Evolutionary conservation across 2,797 vertebrate species (phyloP).

Genomic region (Cephalopachus bancanus): DNA sequence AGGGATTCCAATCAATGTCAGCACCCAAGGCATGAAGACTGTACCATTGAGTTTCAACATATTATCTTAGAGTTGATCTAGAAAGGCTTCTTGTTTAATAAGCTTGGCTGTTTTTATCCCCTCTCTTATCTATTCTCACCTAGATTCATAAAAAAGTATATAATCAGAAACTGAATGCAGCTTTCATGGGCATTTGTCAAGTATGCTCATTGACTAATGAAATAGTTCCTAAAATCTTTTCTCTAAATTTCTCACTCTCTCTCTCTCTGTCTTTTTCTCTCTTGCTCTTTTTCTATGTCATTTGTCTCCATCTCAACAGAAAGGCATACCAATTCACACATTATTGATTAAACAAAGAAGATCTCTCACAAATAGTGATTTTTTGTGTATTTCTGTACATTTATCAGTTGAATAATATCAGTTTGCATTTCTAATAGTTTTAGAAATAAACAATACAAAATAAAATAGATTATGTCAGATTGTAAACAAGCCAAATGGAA

Average conservation of each 20-base stretch:
- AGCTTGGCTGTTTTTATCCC: neutral
- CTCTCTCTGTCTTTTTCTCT: neutral
- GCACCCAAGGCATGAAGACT: conserved; percentile 13
- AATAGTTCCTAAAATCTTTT: neutral
- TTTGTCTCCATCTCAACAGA: neutral
- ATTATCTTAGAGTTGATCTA: neutral
- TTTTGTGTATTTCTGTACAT: neutral
- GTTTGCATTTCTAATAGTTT: neutral
- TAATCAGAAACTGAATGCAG: neutral
- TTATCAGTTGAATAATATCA: neutral
- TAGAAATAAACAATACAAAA: neutral
- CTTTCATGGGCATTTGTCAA: neutral
- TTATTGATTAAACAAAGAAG: neutral
- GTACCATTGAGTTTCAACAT: neutral
- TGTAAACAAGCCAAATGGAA: neutral
- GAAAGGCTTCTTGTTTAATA: neutral
- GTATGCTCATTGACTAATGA: neutral
- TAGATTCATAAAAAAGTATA: neutral
- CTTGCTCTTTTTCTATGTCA: neutral
- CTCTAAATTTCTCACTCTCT: neutral
- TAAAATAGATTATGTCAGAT: neutral
- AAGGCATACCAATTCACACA: neutral
- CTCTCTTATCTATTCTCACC: neutral
- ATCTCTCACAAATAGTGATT: neutral
- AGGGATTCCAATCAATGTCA: conserved; percentile 56